These are phyloP conservation scores for Macrotis lagotis DNA, from an alignment of 2,113 vertebrate genomes.

Conservation along the genomic window DNA sequence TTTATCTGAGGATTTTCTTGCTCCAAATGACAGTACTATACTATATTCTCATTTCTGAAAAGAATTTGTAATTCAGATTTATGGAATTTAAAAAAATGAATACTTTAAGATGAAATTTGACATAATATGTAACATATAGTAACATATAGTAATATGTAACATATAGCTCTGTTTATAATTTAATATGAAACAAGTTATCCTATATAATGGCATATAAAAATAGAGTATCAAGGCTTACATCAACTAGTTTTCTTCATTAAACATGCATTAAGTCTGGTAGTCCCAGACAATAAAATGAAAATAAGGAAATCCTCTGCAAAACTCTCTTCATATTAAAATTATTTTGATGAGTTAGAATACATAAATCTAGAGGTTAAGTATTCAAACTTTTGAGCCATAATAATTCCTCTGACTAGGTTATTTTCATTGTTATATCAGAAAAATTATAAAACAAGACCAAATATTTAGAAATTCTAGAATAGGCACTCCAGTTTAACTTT, in stretches of 20 bases:
- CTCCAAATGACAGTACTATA: neutral
- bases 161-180: neutral
- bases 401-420: neutral
- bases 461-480: neutral
- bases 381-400: neutral
- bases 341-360: neutral
- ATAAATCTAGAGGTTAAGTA: neutral
- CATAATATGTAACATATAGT: no score
- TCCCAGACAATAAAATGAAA: neutral
- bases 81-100: neutral
- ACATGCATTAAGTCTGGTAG: neutral
- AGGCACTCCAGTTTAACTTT: neutral
- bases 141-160: no score
- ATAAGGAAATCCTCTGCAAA: neutral
- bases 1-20: neutral
- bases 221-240: neutral
- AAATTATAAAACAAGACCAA: neutral
- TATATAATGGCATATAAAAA: neutral
- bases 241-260: neutral
- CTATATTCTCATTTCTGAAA: neutral
- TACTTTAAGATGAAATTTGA: neutral
- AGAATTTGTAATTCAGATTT: slow-evolving; percentile 4
- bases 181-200: neutral
- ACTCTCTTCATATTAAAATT: neutral
- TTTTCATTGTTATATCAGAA: neutral